These are phyloP conservation scores for Albula goreensis DNA, from an alignment of 2,113 vertebrate species.

Conservation along the genomic window DNA sequence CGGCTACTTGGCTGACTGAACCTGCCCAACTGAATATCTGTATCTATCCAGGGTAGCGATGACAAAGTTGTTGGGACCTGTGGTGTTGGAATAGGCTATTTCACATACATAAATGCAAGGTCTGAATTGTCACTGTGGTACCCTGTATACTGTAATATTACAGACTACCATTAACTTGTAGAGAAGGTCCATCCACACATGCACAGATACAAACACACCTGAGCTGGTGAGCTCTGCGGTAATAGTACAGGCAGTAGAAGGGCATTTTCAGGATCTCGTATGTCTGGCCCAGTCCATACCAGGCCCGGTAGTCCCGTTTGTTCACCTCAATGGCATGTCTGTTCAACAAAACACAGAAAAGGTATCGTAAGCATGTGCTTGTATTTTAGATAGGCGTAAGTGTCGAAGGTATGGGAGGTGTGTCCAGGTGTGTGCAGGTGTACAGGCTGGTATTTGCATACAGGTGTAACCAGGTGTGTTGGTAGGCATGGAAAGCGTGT, in stretches of 20 bases:
- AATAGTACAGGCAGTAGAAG: conserved; percentile 98
- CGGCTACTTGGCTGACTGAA: no score
- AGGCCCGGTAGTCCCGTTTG: conserved; percentile 96
- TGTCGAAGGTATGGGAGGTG: background rate
- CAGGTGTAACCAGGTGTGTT: background rate
- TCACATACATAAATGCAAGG: no score
- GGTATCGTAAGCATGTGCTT: background rate
- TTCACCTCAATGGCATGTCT: conserved; percentile 99
- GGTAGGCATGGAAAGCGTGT: background rate
- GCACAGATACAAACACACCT: conserved; percentile 65
- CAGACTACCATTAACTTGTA: no score
- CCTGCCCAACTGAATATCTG: no score
- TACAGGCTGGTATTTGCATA: no score
- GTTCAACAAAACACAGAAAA: conserved; percentile 29
- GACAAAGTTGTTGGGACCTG: no score
- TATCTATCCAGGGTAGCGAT: no score
- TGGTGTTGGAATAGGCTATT: no score
- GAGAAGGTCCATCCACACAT: background rate
- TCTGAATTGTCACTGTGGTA: no score
- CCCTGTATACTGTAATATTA: no score
- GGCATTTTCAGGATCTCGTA: conserved; percentile 99
- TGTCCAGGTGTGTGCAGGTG: background rate
- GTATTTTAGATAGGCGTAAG: background rate
- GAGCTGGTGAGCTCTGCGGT: conserved; percentile 94
- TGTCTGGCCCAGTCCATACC: conserved; percentile 97